phyloP scores from a whole-genome alignment of 2,797 vertebrate genomes.

The Lates japonicus region DNA sequence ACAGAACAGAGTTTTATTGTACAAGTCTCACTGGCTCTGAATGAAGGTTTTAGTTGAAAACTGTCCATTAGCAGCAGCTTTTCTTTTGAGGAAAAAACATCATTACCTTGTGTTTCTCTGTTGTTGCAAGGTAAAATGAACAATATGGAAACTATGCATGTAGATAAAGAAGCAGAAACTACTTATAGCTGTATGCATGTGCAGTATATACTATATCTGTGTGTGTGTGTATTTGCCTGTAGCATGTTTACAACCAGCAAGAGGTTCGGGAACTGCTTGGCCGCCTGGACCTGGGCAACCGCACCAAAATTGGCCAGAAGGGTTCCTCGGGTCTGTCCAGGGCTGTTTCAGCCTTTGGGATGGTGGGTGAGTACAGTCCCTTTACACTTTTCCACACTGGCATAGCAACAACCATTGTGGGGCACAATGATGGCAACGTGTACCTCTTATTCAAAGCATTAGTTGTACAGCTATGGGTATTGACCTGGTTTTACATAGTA shows the following conservation, averaged over 20 bases:
- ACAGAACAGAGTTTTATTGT: not conserved
- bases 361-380: slow-evolving; percentile 91
- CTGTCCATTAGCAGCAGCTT: not conserved
- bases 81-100: not conserved
- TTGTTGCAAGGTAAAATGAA: not conserved
- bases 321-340: slow-evolving; percentile 94
- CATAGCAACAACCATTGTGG: not conserved
- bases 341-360: slow-evolving; percentile 92
- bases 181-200: not conserved
- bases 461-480: not conserved
- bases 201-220: not conserved
- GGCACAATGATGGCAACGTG: slow-evolving; percentile 15
- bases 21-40: not conserved
- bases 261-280: slow-evolving; percentile 94
- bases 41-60: not conserved
- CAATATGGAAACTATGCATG: not conserved
- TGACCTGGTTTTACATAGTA: slow-evolving; percentile 53
- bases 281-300: slow-evolving; percentile 96
- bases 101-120: not conserved
- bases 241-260: slow-evolving; percentile 96
- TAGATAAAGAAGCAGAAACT: not conserved
- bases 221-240: slow-evolving; percentile 49
- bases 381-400: slow-evolving; percentile 2
- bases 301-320: slow-evolving; percentile 96
- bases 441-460: slow-evolving; percentile 16